Evolutionary conservation across 2,797 vertebrate species (phyloP).

Genomic region (Anguilla obscura): DNA sequence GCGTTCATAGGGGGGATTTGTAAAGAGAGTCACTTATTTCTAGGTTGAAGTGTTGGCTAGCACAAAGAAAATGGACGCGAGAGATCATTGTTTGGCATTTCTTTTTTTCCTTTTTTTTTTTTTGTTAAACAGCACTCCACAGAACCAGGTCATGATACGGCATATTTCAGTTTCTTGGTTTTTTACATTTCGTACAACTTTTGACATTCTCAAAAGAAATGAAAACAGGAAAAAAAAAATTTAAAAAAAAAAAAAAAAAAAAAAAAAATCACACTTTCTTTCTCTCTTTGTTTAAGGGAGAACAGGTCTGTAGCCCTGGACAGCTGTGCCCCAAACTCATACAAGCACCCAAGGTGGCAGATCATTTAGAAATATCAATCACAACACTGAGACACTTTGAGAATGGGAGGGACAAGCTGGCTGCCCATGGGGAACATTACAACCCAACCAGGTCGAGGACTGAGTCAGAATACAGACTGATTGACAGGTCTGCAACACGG

Average conservation of each 20-base stretch:
- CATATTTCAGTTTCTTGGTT: constrained; percentile 1
- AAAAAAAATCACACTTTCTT: not conserved
- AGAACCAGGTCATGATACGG: constrained; percentile 22
- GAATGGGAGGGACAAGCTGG: constrained; percentile 7
- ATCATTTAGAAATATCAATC: constrained; percentile 12
- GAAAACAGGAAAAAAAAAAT: not conserved
- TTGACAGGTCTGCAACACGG: not conserved
- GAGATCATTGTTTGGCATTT: constrained; percentile 27
- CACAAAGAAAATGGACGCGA: constrained; percentile 39
- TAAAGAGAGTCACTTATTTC: constrained; percentile 29
- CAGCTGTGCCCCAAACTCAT: constrained; percentile 3
- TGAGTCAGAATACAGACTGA: not conserved
- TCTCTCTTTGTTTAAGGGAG: not conserved
- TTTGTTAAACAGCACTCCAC: constrained; percentile 15
- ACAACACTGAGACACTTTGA: constrained; percentile 1
- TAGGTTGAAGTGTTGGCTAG: constrained; percentile 34
- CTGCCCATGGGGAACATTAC: not conserved
- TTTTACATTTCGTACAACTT: constrained; percentile 28
- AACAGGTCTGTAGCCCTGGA: not conserved
- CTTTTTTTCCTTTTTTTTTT: not conserved
- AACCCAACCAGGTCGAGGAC: not conserved
- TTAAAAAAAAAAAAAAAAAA: not conserved
- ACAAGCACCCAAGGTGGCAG: constrained; percentile 9
- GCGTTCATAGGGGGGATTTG: not conserved
- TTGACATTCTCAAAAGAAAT: constrained; percentile 31